Evolutionary conservation across 53 echinoderm and acorn worm species (phyloP).

Genomic region (Pentamera pediparva): DNA sequence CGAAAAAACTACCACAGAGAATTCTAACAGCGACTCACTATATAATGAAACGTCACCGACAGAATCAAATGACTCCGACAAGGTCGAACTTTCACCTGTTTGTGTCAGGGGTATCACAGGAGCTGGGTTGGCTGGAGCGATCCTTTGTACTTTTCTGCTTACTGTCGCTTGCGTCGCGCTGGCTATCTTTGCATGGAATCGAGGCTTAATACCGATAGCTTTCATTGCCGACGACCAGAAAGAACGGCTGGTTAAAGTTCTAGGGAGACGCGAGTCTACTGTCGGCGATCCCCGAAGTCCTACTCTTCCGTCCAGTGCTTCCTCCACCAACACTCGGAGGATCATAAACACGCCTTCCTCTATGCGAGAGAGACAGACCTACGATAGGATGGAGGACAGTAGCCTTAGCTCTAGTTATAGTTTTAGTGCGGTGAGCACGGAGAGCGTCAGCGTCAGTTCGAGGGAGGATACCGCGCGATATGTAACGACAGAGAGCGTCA

Average conservation of each 20-base stretch:
- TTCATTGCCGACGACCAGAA: not conserved
- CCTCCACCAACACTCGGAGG: not conserved
- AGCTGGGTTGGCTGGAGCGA: not conserved
- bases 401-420: slow-evolving; percentile 50
- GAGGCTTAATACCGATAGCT: not conserved
- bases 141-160: not conserved
- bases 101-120: not conserved
- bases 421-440: slow-evolving; percentile 53
- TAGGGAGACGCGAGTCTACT: not conserved
- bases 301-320: not conserved
- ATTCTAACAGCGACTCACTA: too few species aligned
- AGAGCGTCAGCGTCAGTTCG: slow-evolving; percentile 48
- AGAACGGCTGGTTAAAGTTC: not conserved
- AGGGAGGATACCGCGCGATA: slow-evolving; percentile 70
- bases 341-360: slow-evolving; percentile 47
- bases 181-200: not conserved
- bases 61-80: not conserved
- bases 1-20: too few species aligned
- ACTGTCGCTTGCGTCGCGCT: slow-evolving; percentile 1
- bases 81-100: not conserved
- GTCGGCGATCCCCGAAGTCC: not conserved
- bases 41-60: too few species aligned
- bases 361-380: slow-evolving; percentile 38
- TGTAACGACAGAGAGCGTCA: slow-evolving; percentile 72
- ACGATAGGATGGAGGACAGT: slow-evolving; percentile 67